A percentile compares a stretch with the other conserved stretches of the same genome.
phyloP scores from a whole-genome alignment of 2,797 vertebrate genomes.

The Malurus splendens region DNA sequence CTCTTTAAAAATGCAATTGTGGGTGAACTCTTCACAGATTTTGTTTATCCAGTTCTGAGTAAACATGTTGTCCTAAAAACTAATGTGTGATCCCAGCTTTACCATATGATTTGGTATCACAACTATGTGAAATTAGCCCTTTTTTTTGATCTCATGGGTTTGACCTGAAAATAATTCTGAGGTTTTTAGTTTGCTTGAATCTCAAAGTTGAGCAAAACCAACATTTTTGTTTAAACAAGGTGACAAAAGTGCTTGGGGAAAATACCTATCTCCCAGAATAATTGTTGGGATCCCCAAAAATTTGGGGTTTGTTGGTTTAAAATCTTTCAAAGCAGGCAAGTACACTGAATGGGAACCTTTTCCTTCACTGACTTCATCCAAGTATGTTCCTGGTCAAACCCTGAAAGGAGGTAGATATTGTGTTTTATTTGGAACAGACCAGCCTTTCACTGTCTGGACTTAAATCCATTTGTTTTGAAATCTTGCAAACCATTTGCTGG shows the following conservation, averaged over 20 bases:
- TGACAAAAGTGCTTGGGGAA: neutral
- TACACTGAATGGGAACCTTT: neutral
- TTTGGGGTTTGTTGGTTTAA: neutral
- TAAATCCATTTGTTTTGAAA: neutral
- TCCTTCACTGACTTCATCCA: neutral
- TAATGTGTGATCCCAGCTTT: neutral
- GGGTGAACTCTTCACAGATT: neutral
- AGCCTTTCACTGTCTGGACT: neutral
- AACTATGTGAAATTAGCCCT: slow-evolving; percentile 3
- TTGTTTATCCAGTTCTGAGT: slow-evolving; percentile 19
- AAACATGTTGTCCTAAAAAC: slow-evolving; percentile 1
- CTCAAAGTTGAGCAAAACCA: neutral
- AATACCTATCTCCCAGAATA: neutral
- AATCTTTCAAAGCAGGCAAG: neutral
- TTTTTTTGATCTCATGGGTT: neutral
- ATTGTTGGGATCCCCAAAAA: neutral
- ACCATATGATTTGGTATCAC: slow-evolving; percentile 3
- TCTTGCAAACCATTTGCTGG: neutral
- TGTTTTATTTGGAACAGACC: neutral
- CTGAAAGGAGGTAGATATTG: neutral
- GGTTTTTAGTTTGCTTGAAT: neutral
- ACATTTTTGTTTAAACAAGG: neutral
- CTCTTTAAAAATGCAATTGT: neutral
- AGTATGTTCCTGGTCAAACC: neutral
- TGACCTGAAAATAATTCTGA: neutral